Base-by-base conservation (phyloP, 1,140 invertebrate species). In the Trissolcus basalis region DNA sequence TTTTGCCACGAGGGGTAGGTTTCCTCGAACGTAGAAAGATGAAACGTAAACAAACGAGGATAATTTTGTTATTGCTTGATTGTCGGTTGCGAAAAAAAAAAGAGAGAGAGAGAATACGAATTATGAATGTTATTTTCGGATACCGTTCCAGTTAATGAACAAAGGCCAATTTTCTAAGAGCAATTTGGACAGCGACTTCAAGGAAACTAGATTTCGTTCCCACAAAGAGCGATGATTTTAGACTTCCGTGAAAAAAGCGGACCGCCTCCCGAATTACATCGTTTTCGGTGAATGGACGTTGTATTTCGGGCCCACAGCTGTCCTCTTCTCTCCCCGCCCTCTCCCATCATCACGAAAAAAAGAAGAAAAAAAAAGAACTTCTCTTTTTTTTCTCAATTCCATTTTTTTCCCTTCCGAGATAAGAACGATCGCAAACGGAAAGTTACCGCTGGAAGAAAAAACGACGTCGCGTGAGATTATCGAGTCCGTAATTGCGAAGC, bases 211-310 rank as follows among this genome's bases (percentile, higher is more conserved):
- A 61, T 50, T 63, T 61, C 13, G 44, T 54, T 69, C 48, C 27
- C 58, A 69, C 65, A 70, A 70, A 63, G 58, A 61, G 12, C 51
- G 45, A 56, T 61, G 50, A 71, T 71, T 63, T 71, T 71, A 55
- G 59, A 71, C 68, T 64, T 71, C 68, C 68, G 59, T 71, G 68
- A 55, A 63, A 63, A 71, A 71, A 64, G 60, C 59, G 47, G 56
- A 27, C 56, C 43, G 56, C 56, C 68, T 58, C 45, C 68, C 68
- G 68, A 64, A 64, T 71, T 71, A 71, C 53, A 41, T 64, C 33
- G 51, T 63, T 51, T 64, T 64, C 68, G 47, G 48, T 71, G 68
- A 71, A 71, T 58, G 60, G 47, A 61, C 45, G 65, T 32, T 32
- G 55, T 61, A 48, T 61, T 70, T 61, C 44, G 36, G 44, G 47